Percentiles rank a stretch among this genome's conserved stretches.
Evolutionary conservation across 1,140 invertebrate species (phyloP).

Genomic region (Musca domestica): DNA sequence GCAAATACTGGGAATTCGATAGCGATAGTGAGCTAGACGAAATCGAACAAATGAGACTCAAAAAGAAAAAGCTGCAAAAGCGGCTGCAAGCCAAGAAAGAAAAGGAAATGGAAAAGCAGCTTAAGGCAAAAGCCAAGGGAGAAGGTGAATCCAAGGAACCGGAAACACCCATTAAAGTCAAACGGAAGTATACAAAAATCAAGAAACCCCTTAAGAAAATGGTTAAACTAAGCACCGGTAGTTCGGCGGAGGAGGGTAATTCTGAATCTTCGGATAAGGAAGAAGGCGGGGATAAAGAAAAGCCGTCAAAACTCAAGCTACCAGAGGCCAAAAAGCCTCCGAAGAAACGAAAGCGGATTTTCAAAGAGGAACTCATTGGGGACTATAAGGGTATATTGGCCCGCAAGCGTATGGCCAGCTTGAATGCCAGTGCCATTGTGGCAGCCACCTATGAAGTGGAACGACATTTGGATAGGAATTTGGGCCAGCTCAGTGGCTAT

Average conservation of each 20-base stretch:
- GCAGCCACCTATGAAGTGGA: conserved; percentile 86
- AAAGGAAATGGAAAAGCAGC: conserved; percentile 21
- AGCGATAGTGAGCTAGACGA: conserved; percentile 55
- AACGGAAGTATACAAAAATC: conserved; percentile 26
- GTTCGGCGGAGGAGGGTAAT: conserved; percentile 42
- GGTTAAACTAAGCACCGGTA: conserved; percentile 49
- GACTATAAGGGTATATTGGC: conserved; percentile 85
- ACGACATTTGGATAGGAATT: conserved; percentile 48
- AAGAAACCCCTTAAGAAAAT: conserved; percentile 27
- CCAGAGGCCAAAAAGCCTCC: conserved; percentile 39
- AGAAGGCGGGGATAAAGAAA: conserved; percentile 17
- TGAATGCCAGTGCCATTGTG: conserved; percentile 89
- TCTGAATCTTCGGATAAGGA: conserved; percentile 33
- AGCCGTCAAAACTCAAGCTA: conserved; percentile 27
- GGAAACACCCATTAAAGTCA: conserved; percentile 19
- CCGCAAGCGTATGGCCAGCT: conserved; percentile 85
- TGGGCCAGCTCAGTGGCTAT: conserved; percentile 55
- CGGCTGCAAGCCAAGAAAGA: conserved; percentile 34
- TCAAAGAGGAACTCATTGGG: conserved; percentile 68
- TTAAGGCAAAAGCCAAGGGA: conserved; percentile 21
- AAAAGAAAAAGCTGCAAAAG: conserved; percentile 39
- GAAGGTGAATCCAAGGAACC: conserved; percentile 27
- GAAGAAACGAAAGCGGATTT: conserved; percentile 57
- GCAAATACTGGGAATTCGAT: conserved; percentile 78
- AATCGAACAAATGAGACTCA: conserved; percentile 37